Evolutionary conservation across 2,888 invertebrate genomes (phyloP).

Genomic region (Tridacna crocea): DNA sequence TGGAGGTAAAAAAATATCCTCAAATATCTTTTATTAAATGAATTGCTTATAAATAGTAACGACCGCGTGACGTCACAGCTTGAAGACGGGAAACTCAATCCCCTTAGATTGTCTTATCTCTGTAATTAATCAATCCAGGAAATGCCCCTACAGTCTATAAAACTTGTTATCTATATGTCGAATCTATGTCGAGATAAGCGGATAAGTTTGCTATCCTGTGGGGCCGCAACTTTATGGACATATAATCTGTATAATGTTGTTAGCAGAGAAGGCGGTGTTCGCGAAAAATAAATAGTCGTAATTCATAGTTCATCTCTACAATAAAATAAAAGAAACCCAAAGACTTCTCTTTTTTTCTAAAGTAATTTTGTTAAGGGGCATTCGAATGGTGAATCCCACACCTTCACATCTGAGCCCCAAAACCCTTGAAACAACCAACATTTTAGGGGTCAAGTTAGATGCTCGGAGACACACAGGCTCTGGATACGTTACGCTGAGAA

Average conservation of each 20-base stretch:
- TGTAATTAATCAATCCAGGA: slow-evolving; percentile 16
- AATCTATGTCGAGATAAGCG: slow-evolving; percentile 14
- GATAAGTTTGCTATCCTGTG: not conserved
- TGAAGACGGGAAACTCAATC: slow-evolving; percentile 4
- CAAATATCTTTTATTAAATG: not conserved
- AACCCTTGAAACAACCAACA: too few relatives aligned
- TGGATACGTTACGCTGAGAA: too few relatives aligned
- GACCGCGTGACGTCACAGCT: slow-evolving; percentile 4
- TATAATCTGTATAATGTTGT: slow-evolving; percentile 1
- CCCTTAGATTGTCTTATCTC: slow-evolving; percentile 9
- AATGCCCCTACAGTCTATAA: slow-evolving; percentile 22
- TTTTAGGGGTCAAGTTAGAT: too few relatives aligned
- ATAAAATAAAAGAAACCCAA: too few relatives aligned
- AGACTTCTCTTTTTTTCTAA: too few relatives aligned
- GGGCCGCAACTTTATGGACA: not conserved
- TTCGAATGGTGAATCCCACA: too few relatives aligned
- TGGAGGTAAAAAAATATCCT: too few relatives aligned
- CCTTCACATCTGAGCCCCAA: too few relatives aligned
- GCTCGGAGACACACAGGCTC: too few relatives aligned
- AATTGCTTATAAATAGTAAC: not conserved
- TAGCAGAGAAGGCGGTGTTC: not conserved
- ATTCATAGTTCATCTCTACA: too few relatives aligned
- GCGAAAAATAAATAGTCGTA: not conserved
- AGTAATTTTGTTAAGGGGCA: too few relatives aligned
- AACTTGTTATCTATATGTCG: slow-evolving; percentile 4